phyloP scores from a whole-genome alignment of 2,113 vertebrate genomes.

The Onychostruthus taczanowskii region DNA sequence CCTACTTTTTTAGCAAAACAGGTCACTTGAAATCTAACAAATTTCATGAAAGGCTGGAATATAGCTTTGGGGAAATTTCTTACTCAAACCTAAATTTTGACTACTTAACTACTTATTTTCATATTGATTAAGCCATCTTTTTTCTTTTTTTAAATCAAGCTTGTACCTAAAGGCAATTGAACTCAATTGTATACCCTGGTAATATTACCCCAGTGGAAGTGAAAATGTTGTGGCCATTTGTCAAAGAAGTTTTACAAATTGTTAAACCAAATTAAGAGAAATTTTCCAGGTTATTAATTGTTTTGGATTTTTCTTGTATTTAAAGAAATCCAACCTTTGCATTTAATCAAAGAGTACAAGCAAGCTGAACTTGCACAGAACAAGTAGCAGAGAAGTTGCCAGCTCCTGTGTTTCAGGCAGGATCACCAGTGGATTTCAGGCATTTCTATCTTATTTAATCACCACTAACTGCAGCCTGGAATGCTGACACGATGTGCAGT shows the following conservation, averaged over 20 bases:
- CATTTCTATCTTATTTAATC: constrained; percentile 16
- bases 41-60: neutral
- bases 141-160: neutral
- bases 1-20: neutral
- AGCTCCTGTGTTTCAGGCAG: neutral
- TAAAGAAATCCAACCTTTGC: neutral
- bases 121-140: neutral
- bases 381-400: neutral
- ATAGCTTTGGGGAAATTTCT: neutral
- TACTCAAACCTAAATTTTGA: neutral
- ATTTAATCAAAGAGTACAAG: neutral
- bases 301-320: neutral
- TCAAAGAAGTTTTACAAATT: neutral
- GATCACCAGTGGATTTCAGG: neutral
- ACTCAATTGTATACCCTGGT: neutral
- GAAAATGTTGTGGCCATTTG: neutral
- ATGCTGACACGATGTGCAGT: constrained; percentile 13
- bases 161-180: neutral
- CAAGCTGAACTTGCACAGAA: neutral
- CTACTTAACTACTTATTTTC: neutral
- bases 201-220: neutral
- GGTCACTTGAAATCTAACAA: neutral
- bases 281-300: neutral
- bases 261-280: neutral
- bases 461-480: constrained; percentile 18